Percentiles rank a stretch among this genome's conserved stretches.
Conservation (phyloP, 2,113 vertebrate genomes). For the Prolemur simus region DNA sequence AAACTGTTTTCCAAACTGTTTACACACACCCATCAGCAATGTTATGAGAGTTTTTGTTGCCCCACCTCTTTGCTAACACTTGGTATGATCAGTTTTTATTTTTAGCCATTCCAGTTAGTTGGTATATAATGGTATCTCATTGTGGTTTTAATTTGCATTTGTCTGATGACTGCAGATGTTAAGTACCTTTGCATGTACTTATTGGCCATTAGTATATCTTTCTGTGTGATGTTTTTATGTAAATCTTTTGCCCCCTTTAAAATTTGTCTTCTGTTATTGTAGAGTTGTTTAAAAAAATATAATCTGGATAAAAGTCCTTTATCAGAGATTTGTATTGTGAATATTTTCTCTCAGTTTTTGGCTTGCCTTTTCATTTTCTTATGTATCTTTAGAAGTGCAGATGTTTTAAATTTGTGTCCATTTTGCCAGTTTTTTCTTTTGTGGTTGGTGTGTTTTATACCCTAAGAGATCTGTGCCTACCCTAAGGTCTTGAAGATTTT, state of each 20-base stretch:
- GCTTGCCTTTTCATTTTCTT: constrained; percentile 53
- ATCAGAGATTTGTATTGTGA: neutral
- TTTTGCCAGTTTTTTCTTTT: neutral
- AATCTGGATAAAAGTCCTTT: neutral
- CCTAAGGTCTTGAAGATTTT: constrained; percentile 19
- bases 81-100: neutral
- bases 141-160: constrained; percentile 40
- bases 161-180: neutral
- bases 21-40: neutral
- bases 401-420: constrained; percentile 4
- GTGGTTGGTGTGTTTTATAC: neutral
- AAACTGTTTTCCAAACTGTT: neutral
- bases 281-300: neutral
- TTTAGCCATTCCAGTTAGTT: constrained; percentile 15
- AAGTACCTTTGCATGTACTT: neutral
- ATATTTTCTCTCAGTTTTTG: neutral
- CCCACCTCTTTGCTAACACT: neutral
- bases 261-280: neutral
- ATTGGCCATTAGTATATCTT: neutral
- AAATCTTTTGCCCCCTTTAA: constrained; percentile 19
- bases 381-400: neutral
- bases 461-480: neutral
- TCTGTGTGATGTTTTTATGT: neutral
- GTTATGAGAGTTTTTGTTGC: neutral
- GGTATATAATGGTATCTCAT: neutral